Evolutionary conservation across 2,113 vertebrate genomes (phyloP), one percentile per base, ranked within the genome.

Genomic region (Hyaena hyaena): DNA sequence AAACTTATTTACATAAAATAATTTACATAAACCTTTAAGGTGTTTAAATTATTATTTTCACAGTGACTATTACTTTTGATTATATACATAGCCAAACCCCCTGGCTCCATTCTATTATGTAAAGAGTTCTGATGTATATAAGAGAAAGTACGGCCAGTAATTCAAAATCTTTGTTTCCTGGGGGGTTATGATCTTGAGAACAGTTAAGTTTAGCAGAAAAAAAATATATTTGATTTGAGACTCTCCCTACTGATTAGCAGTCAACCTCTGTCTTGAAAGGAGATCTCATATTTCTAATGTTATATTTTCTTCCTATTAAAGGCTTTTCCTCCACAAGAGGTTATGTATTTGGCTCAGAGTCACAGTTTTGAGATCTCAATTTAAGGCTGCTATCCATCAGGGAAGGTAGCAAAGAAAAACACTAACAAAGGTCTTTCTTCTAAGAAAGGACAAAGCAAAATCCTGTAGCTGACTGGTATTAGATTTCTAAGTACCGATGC

Each of bases 81-180:
- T 94, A 80, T 66, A 58, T 76, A 97, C 95, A 84, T 95, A 93
- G 39, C 48, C 43, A 88, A 92, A 86, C 95, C 26, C 90, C 53
- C 55, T 92, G 28, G 94, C 90, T 93, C 61, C 6, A 71, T 1
- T 61, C 39, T 48, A 63, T 69, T 66, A 73, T 55, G 0, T 58
- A 84, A 77, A 82, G 15, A 10, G 2, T 69, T 86, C 45, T 45
- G 89, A 95, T 74, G 16, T 77, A 74, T 35, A 7, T 45, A 63
- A 55, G 35, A 95, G 33, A 24, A 92, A 96, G 69, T 28, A 82
- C 23, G 92, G 43, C 14, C 14, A 77, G 82, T 3, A 89, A 93
- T 74, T 96, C 10, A 83, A 90, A 97, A n/a, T 94, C 43, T 95
- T 83, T 55, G 76, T 35, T 48, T 85, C 26, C 69, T 21, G 17